Base-by-base conservation (phyloP, 2,888 invertebrate genomes). In the Agonopterix subpropinquella region DNA sequence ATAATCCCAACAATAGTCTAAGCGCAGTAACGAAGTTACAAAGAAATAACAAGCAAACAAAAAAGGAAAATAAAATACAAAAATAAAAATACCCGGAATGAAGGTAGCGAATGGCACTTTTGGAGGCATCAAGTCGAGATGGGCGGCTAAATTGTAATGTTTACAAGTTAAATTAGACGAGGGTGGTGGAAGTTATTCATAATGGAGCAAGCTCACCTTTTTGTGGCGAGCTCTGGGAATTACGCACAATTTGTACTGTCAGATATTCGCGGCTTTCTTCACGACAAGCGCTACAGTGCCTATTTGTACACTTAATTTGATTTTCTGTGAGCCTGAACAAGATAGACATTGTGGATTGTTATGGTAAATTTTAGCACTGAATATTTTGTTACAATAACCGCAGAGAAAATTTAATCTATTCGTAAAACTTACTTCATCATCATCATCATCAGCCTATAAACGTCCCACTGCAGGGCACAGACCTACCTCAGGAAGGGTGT, bases 111-210 rank as follows among this genome's bases (percentile, higher is more conserved):
- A 80, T 78, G 76, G 78, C 77, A 77, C 76, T 80, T 79, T 77
- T 59, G 68, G 72, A 74, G 68, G 75, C 77, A 78, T 80, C 80
- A 79, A 80, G 73, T 73, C 72, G 79, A 73, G 75, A 77, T 79
- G 77, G 77, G 71, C 68, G 76, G 61, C 77, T 80, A 78, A 82
- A 83, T 82, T 79, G 79, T 82, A 80, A 82, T 80, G 82, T 81
- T 83, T 81, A 83, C 83, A 81, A 83, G 83, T 83, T 83, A 82
- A 83, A 83, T 83, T 80, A 81, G 81, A 79, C 73, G 79, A 77
- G 75, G 73, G 70, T 68, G 66, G 66, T 70, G 68, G 70, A 75
- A 77, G 74, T 80, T 80, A 80, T 79, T 78, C 78, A 78, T 79
- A 79, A 80, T 78, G 73, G 73, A 59, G 65, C 58, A 58, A 64